Base-by-base conservation (phyloP, 1,140 invertebrate genomes). In the Pogonus chalceus region DNA sequence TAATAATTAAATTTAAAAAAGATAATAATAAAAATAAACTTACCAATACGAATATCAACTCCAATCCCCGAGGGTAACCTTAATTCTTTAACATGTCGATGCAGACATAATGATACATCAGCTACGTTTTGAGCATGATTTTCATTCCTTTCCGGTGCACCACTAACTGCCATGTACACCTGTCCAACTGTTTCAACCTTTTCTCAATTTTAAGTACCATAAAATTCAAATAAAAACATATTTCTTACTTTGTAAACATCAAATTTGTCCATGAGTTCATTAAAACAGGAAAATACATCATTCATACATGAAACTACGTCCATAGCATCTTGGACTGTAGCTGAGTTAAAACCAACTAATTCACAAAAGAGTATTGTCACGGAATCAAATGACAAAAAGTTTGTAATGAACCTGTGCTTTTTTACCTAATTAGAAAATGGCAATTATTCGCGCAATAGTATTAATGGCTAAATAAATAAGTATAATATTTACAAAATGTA, bases 111-210 rank as follows among this genome's bases (percentile, higher is more conserved):
- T 0, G 84, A 80, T 9, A 87, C 78, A 63, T 86, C 84, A 2
- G 87, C 88, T 7, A 92, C 82, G 52, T 87, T 82, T 58, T 81
- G 77, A 0, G 90, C 88, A 65, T 96, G 92, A 47, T 82, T 71
- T 9, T 81, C 78, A 37, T 79, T 80, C 20, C 78, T 73, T 60
- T 94, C 85, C 0, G 90, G 89, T 0, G 88, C 88, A 0, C 90
- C 90, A 20, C 86, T 87, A 0, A 90, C 88, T 12, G 87, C 80
- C 88, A 92, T 90, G 63, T 92, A 92, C 26, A 90, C 82, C 58
- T 85, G 81, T 16, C 88, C 88, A 4, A 92, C 87, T 0, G 90
- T 92, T 70, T 92, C 89, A 20, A 92, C 88, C 84, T 90, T n/a
- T n/a, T n/a, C n/a, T n/a, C n/a, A n/a, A n/a, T n/a, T n/a, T n/a